These are phyloP conservation scores for Paguma larvata DNA, from an alignment of 2,797 vertebrate genomes.

Conservation along the genomic window DNA sequence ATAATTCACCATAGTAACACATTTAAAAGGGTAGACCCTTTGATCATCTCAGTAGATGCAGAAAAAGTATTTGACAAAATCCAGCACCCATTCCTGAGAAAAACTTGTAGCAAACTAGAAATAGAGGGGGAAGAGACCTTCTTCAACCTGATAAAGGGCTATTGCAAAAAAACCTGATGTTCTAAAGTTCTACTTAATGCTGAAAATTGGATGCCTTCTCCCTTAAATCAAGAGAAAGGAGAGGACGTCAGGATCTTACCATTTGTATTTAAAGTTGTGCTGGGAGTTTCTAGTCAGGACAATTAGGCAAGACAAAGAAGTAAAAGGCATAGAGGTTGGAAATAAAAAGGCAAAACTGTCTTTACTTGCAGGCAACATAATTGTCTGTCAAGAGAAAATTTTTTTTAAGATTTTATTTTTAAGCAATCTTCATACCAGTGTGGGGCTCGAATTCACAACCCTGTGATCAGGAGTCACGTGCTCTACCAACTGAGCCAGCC, in stretches of 20 bases:
- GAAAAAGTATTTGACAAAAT: not conserved
- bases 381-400: not conserved
- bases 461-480: not conserved
- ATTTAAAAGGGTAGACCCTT: not conserved
- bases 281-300: not conserved
- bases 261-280: not conserved
- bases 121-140: not conserved
- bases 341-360: not conserved
- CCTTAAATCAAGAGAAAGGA: not conserved
- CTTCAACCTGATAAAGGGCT: not conserved
- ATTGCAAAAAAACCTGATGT: not conserved
- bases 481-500: not conserved
- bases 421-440: not conserved
- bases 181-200: not conserved
- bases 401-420: not conserved
- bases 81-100: not conserved
- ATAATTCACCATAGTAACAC: not conserved
- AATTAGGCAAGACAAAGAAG: not conserved
- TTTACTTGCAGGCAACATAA: not conserved
- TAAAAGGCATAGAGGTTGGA: not conserved
- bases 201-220: not conserved
- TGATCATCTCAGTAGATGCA: not conserved
- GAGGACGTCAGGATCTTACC: not conserved
- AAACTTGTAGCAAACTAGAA: not conserved
- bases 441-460: not conserved